phyloP scores from a whole-genome alignment of 2,888 invertebrate genomes.

The Lithosia quadra region DNA sequence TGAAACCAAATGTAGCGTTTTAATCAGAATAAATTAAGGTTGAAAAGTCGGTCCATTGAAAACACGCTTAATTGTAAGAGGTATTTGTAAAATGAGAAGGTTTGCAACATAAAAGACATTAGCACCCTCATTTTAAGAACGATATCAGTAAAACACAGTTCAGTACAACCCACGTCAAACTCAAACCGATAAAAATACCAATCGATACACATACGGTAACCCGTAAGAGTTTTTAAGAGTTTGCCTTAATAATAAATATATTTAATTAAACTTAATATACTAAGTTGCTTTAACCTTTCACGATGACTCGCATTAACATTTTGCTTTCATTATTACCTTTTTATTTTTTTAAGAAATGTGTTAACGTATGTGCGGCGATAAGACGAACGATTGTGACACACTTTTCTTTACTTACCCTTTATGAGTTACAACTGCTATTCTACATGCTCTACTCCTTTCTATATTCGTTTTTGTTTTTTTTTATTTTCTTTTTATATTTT shows the following conservation, averaged over 20 bases:
- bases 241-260: slow-evolving; percentile 37
- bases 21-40: not conserved
- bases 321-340: slow-evolving; percentile 63
- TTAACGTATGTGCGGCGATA: slow-evolving; percentile 48
- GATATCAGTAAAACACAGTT: not conserved
- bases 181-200: slow-evolving; percentile 18
- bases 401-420: no score
- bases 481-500: not conserved
- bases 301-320: slow-evolving; percentile 61
- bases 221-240: slow-evolving; percentile 7
- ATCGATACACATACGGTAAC: slow-evolving; percentile 10
- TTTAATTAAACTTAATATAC: slow-evolving; percentile 49
- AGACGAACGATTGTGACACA: slow-evolving; percentile 21
- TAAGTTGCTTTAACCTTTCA: slow-evolving; percentile 63
- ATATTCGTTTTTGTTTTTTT: not conserved
- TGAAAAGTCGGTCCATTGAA: not conserved
- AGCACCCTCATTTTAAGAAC: not conserved
- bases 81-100: not conserved
- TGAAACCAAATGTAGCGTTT: not conserved
- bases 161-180: slow-evolving; percentile 12
- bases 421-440: not conserved
- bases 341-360: slow-evolving; percentile 53
- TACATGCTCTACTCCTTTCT: not conserved
- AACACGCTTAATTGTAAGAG: not conserved
- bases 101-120: not conserved